Evolutionary conservation across 1,140 invertebrate genomes (phyloP), one percentile per base, ranked within the genome.

Genomic region (Macrotrachela quadricornifera): DNA sequence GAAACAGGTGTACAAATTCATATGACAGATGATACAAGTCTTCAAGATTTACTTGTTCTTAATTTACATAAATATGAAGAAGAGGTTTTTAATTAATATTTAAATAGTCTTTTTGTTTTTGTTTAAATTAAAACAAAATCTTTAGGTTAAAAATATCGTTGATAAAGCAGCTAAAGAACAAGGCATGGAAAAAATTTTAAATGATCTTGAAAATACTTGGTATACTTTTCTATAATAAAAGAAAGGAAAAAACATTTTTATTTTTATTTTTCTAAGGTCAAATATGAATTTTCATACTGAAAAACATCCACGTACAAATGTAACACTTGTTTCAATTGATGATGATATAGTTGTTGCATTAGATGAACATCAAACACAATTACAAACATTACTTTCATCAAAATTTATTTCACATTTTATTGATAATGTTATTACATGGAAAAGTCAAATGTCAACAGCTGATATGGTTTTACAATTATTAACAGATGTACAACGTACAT

Each of bases 401-500:
- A 42, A 42, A 15, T 42, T 14, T 42, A 15, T 15, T 15, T 13
- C 12, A 4, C 15, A 42, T 42, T 42, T 42, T 42, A 15, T 15
- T 14, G 15, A 42, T 42, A 15, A 6, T 42, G 13, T 15, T 14
- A 13, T 14, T 2, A 14, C 12, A 14, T 42, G 40, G 40, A 13
- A 42, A 42, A 42, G 13, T 42, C 40, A 42, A 42, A 13, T 42
- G 40, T 13, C 40, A 14, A 15, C 40, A 3, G 40, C 15, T 42
- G 40, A 42, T 42, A 13, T 14, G 15, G 40, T 42, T 6, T 42
- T 42, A 42, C 12, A 15, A 42, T 14, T 14, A 42, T 15, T 42
- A 42, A 42, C 15, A 1, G 71, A 73, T 38, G 81, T 80, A 57
- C 80, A 83, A 62, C 77, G 78, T 57, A 79, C 77, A 16, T 83